phyloP scores from a whole-genome alignment of 1,140 invertebrate species.

The Drosophila murphyi region DNA sequence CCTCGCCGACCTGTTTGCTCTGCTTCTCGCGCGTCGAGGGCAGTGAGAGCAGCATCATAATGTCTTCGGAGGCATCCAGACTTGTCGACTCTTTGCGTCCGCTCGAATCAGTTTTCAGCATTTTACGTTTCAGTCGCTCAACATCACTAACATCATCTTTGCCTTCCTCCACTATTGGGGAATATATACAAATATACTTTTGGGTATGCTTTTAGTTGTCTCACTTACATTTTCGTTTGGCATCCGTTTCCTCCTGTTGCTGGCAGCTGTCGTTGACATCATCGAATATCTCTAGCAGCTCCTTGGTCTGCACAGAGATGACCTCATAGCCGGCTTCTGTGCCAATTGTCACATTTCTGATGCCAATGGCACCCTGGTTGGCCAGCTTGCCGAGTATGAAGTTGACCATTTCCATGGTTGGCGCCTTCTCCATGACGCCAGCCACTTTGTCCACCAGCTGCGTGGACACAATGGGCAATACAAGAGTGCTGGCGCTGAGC shows the following conservation, averaged over 20 bases:
- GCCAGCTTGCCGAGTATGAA: constrained; percentile 95
- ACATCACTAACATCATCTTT: constrained; percentile 22
- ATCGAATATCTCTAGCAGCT: constrained; percentile 89
- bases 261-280: constrained; percentile 84
- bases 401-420: constrained; percentile 88
- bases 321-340: constrained; percentile 87
- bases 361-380: constrained; percentile 93
- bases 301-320: constrained; percentile 89
- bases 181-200: not conserved
- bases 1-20: constrained; percentile 97
- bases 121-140: constrained; percentile 51
- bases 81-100: constrained; percentile 85
- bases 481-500: constrained; percentile 90
- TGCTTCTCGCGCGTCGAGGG: constrained; percentile 97
- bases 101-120: constrained; percentile 36
- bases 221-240: constrained; percentile 84
- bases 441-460: constrained; percentile 88
- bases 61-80: constrained; percentile 87
- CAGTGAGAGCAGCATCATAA: constrained; percentile 93
- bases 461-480: constrained; percentile 91
- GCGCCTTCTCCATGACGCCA: constrained; percentile 87
- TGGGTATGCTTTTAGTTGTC: no score
- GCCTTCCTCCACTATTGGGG: constrained; percentile 42
- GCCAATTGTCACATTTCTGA: constrained; percentile 87
- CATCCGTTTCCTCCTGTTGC: constrained; percentile 72